Base-by-base conservation (phyloP, 2,888 invertebrate species). In the Cephus spinipes region DNA sequence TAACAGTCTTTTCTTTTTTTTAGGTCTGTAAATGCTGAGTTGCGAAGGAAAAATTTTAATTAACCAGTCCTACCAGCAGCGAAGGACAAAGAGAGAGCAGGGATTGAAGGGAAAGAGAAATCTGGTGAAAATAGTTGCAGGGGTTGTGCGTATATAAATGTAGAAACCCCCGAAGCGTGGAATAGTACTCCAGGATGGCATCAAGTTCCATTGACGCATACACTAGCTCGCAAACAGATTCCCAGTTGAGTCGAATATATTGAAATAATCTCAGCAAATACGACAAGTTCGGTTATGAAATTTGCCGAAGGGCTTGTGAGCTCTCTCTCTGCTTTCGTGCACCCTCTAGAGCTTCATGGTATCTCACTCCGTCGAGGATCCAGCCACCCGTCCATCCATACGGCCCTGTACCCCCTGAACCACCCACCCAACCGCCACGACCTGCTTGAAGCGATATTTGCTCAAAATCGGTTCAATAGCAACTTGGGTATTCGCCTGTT, bases 281-380 rank as follows among this genome's bases (percentile, higher is more conserved):
- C 91, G 91, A 91, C 91, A 91, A 91, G 91, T 91, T 91, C 91
- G 91, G 91, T 91, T 91, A 91, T 91, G 91, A 91, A 91, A 91
- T 91, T 91, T 91, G 91, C 91, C 91, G 89, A 91, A 91, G 91
- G 91, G 91, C 91, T 91, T 91, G 91, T 87, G 90, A 83, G 83
- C 81, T 88, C 87, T 87, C 88, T 82, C 82, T 87, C 85, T 85
- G 81, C 85, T 86, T 83, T 81, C 84, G 36, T 78, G 68, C 68
- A 73, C 73, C 78, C 76, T 77, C 77, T 69, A 68, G 78, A 55
- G 35, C 74, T 68, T 68, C 75, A 75, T 75, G 55, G 77, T 79
- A 80, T 80, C 80, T 80, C 81, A 81, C 77, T 77, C 77, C 78
- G 78, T 73, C 79, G 73, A 77, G 76, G 76, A 73, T 79, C 77